Evolutionary conservation across 2,888 invertebrate genomes (phyloP), one percentile per base, ranked within the genome.

Genomic region (Anarsia innoxiella): DNA sequence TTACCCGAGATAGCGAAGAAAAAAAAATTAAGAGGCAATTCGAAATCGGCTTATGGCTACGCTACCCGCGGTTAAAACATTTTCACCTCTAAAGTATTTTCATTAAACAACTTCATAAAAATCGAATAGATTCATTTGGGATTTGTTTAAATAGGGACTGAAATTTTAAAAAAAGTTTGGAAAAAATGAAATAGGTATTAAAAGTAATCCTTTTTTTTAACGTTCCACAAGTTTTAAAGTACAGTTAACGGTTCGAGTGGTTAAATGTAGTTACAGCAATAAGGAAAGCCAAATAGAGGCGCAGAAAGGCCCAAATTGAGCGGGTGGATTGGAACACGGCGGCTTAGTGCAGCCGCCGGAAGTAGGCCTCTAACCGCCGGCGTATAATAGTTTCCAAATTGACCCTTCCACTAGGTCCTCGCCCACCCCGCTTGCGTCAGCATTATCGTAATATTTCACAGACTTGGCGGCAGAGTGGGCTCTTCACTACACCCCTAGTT

Each of bases 281-380:
- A 49, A 57, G 53, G 51, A 48, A 55, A 64, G 59, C 59, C 72
- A 66, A 76, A 71, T 64, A 48, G 68, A 57, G 59, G 48, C 66
- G 66, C 65, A 76, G 76, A 79, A 78, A 77, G 68, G 61, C 70
- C 66, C 59, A 78, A 80, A 82, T 80, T 66, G 80, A 74, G 75
- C 77, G 70, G 57, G 67, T 66, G 72, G 69, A 77, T 76, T 73
- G 69, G 67, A 76, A 69, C 69, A 75, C 62, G 72, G 66, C 61
- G 72, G 83, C 82, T 82, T 83, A 83, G 82, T 74, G 77, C 82
- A 80, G 67, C 68, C 68, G 73, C 75, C 80, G 82, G 84, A 84
- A 84, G 77, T 78, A 76, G 78, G 80, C 78, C 72, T 80, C 74
- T 76, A 78, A 69, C 78, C 73, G 72, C 79, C 67, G 66, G 66